phyloP scores from a whole-genome alignment of 2,888 invertebrate genomes.

The Tetragonula carbonaria region DNA sequence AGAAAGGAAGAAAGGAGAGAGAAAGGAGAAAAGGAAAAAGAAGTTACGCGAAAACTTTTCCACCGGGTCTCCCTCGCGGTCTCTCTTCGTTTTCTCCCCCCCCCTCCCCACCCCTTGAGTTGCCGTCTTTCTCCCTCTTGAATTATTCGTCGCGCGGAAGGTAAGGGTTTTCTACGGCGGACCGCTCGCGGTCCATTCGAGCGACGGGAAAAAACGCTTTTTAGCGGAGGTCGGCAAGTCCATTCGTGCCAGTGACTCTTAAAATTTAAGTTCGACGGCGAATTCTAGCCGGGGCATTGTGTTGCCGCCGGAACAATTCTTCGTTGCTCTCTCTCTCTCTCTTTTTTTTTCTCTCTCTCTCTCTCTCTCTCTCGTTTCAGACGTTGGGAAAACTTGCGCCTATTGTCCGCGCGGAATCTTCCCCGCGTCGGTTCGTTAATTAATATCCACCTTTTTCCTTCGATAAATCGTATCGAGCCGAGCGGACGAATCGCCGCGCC shows the following conservation, averaged over 20 bases:
- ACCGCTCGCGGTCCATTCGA: slow-evolving; percentile 38
- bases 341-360: no score
- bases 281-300: slow-evolving; percentile 47
- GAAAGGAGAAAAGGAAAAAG: not conserved
- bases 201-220: slow-evolving; percentile 47
- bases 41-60: slow-evolving; percentile 45
- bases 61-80: not conserved
- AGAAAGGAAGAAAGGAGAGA: no score
- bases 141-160: slow-evolving; percentile 65
- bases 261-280: slow-evolving; percentile 59
- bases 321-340: slow-evolving; percentile 39
- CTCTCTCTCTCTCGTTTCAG: not conserved
- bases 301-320: slow-evolving; percentile 57
- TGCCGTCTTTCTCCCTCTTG: slow-evolving; percentile 25
- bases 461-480: slow-evolving; percentile 52
- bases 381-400: slow-evolving; percentile 39
- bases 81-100: not conserved
- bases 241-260: slow-evolving; percentile 59
- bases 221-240: slow-evolving; percentile 53
- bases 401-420: slow-evolving; percentile 51
- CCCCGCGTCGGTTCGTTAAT: slow-evolving; percentile 41
- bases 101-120: not conserved
- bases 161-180: slow-evolving; percentile 23
- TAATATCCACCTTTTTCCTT: slow-evolving; percentile 44
- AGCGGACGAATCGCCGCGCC: not conserved